Evolutionary conservation across 2,888 invertebrate genomes (phyloP).

Genomic region (Cantharis flavilabris): DNA sequence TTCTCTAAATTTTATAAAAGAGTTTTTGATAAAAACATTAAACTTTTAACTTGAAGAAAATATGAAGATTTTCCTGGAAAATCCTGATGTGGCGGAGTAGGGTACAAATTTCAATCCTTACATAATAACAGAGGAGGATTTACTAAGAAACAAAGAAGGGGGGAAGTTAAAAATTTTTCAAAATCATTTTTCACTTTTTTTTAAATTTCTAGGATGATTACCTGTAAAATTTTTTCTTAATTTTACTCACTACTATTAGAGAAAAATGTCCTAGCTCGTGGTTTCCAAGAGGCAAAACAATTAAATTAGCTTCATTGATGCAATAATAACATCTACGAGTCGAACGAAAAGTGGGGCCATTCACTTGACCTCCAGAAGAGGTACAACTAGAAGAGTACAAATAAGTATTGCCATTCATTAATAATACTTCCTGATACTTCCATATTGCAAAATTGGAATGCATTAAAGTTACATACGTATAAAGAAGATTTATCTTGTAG

Average conservation of each 20-base stretch:
- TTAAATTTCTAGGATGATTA: too few relatives aligned
- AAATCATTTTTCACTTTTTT: too few relatives aligned
- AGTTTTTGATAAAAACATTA: too few relatives aligned
- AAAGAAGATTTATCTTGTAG: not conserved
- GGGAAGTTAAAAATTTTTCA: too few relatives aligned
- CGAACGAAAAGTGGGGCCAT: not conserved
- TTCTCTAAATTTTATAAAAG: too few relatives aligned
- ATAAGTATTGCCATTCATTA: not conserved
- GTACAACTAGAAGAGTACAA: not conserved
- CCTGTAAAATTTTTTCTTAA: too few relatives aligned
- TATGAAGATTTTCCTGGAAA: too few relatives aligned
- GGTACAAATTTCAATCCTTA: too few relatives aligned
- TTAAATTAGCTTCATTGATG: not conserved
- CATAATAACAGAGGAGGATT: too few relatives aligned
- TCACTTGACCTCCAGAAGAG: not conserved
- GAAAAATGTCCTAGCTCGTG: not conserved
- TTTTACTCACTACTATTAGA: not conserved
- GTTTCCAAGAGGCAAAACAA: not conserved
- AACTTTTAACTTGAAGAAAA: too few relatives aligned
- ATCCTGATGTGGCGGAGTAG: too few relatives aligned
- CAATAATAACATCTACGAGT: not conserved
- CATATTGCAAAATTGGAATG: not conserved
- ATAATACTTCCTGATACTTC: not conserved
- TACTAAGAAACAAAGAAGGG: too few relatives aligned
- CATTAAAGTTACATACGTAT: not conserved